Conservation (phyloP, 64 coral and sea anemone genomes). For the Montipora capricornis region DNA sequence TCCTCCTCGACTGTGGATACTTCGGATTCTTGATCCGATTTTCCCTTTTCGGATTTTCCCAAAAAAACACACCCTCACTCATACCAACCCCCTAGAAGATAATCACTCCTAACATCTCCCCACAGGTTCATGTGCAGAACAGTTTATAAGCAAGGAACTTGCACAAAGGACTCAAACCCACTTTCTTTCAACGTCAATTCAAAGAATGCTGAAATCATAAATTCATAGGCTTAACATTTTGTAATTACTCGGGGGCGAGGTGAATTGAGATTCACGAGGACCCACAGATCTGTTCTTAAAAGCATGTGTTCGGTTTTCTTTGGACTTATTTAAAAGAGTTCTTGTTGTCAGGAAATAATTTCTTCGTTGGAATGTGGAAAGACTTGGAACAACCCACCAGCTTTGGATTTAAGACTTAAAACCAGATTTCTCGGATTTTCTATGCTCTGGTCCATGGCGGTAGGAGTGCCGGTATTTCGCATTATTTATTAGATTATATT, state of each 20-base stretch:
- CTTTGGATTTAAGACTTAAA: not conserved
- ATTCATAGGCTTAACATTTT: not conserved
- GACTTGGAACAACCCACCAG: not conserved
- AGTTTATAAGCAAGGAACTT: too few species aligned
- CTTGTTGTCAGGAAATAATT: not conserved
- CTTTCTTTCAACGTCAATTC: too few species aligned
- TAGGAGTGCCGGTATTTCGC: too few species aligned
- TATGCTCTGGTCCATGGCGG: not conserved
- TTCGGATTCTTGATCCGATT: too few species aligned
- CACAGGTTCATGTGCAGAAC: too few species aligned
- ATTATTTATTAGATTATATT: too few species aligned
- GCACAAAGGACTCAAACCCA: too few species aligned
- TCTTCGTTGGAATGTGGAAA: not conserved
- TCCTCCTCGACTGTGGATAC: too few species aligned
- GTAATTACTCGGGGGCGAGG: not conserved
- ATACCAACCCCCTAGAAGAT: too few species aligned
- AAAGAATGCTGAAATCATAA: not conserved
- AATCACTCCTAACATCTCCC: too few species aligned
- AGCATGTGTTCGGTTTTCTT: not conserved
- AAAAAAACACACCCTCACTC: too few species aligned
- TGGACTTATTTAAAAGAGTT: not conserved
- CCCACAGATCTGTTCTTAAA: not conserved
- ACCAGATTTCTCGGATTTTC: conserved; percentile 14
- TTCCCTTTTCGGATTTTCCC: too few species aligned
- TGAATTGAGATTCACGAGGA: not conserved